Evolutionary conservation across 30 jellyfish, hydroid and myxozoan species (phyloP).

Genomic region (Cassiopea xamachana): DNA sequence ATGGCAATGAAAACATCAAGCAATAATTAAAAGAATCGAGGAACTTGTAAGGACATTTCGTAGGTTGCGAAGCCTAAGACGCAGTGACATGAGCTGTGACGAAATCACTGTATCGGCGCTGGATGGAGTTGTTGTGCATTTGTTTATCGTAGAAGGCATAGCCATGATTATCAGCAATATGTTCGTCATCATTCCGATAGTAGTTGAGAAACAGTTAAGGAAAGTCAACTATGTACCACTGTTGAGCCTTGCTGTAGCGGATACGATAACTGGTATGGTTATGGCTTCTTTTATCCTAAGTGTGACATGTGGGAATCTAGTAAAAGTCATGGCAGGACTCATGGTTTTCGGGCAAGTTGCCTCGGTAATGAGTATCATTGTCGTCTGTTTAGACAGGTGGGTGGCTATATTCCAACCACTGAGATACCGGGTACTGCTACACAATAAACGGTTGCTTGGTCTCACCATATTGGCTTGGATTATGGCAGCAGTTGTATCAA

Average conservation of each 20-base stretch:
- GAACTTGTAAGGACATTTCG: too few relatives aligned
- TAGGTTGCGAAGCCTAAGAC: background rate
- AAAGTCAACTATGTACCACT: slow-evolving; percentile 24
- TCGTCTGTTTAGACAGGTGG: slow-evolving; percentile 68
- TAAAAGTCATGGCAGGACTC: background rate
- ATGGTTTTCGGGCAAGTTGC: slow-evolving; percentile 38
- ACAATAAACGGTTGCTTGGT: background rate
- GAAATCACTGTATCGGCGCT: background rate
- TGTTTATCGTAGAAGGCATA: background rate
- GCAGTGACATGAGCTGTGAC: background rate
- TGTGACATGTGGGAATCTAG: background rate
- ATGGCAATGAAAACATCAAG: too few relatives aligned
- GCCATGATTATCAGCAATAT: slow-evolving; percentile 7
- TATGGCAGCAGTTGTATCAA: slow-evolving; percentile 16
- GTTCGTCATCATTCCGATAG: slow-evolving; percentile 22
- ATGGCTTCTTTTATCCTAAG: background rate
- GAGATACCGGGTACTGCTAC: slow-evolving; percentile 35
- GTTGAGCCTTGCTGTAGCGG: slow-evolving; percentile 59
- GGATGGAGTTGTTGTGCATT: background rate
- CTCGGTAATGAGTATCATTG: slow-evolving; percentile 41
- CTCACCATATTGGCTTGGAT: slow-evolving; percentile 39
- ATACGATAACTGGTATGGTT: slow-evolving; percentile 21
- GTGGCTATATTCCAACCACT: slow-evolving; percentile 69
- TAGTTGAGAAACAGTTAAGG: slow-evolving; percentile 16
- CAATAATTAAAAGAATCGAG: too few relatives aligned